Evolutionary conservation across 2,113 vertebrate genomes (phyloP).

Genomic region (Garra rufa): DNA sequence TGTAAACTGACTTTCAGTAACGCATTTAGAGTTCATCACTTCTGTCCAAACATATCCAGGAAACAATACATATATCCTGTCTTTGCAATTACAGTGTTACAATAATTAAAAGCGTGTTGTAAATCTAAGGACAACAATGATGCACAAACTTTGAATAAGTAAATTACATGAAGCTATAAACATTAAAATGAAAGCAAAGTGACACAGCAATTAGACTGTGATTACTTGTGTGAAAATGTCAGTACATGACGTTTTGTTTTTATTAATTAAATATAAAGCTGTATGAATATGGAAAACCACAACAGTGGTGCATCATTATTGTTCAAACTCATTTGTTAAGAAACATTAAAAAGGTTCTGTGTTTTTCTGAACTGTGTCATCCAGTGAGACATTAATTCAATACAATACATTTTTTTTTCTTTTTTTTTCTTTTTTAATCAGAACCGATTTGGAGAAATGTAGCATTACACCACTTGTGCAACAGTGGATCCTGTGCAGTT

Average conservation of each 20-base stretch:
- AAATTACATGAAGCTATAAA: not conserved
- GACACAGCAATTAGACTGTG: not conserved
- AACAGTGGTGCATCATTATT: not conserved
- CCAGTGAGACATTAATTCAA: not conserved
- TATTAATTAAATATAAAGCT: not conserved
- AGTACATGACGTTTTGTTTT: not conserved
- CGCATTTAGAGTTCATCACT: not conserved
- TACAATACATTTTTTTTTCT: not conserved
- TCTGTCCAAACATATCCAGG: not conserved
- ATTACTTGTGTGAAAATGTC: not conserved
- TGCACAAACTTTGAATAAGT: no score
- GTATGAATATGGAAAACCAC: not conserved
- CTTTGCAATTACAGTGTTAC: not conserved
- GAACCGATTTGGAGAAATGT: no score
- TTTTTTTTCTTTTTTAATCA: no score
- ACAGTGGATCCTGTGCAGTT: no score
- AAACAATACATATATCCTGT: not conserved
- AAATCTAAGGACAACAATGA: conserved; percentile 1
- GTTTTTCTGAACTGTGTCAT: not conserved
- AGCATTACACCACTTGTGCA: no score
- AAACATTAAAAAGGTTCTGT: not conserved
- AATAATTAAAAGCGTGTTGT: not conserved
- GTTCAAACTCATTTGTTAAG: not conserved
- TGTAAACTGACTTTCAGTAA: not conserved
- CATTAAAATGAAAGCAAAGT: not conserved